These are phyloP conservation scores for Nanorana parkeri DNA, from an alignment of 2,113 vertebrate species.

Conservation along the genomic window DNA sequence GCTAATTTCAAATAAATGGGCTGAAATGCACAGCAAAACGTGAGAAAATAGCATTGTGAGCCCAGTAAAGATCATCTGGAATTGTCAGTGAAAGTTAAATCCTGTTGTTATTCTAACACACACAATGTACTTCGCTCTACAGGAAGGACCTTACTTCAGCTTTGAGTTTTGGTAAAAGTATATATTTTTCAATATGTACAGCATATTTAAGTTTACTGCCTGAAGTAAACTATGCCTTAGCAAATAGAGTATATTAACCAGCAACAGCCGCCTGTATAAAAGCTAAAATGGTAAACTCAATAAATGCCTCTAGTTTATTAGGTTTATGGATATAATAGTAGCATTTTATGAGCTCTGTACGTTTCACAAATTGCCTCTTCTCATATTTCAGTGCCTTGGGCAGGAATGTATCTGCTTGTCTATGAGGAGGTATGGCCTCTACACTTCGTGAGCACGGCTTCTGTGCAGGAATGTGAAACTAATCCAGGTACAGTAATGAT, in stretches of 20 bases:
- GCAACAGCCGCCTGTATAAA: neutral
- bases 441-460: neutral
- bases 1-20: too few species aligned
- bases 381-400: conserved; percentile 24
- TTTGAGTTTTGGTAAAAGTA: too few species aligned
- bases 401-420: conserved; percentile 15
- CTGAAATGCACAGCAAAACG: too few species aligned
- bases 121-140: too few species aligned
- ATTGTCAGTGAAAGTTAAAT: too few species aligned
- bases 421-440: neutral
- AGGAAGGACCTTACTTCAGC: too few species aligned
- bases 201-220: too few species aligned
- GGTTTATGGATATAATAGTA: conserved; percentile 40
- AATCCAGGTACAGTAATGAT: conserved; percentile 14
- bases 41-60: too few species aligned
- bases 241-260: neutral
- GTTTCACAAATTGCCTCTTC: conserved; percentile 34
- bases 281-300: conserved; percentile 11
- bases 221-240: too few species aligned
- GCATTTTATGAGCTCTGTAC: conserved; percentile 21
- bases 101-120: too few species aligned
- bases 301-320: conserved; percentile 17
- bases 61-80: too few species aligned
- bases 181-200: too few species aligned
- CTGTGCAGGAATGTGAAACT: neutral